Conservation (phyloP, 2,888 invertebrate genomes). For the Ornithoptera priamus region DNA sequence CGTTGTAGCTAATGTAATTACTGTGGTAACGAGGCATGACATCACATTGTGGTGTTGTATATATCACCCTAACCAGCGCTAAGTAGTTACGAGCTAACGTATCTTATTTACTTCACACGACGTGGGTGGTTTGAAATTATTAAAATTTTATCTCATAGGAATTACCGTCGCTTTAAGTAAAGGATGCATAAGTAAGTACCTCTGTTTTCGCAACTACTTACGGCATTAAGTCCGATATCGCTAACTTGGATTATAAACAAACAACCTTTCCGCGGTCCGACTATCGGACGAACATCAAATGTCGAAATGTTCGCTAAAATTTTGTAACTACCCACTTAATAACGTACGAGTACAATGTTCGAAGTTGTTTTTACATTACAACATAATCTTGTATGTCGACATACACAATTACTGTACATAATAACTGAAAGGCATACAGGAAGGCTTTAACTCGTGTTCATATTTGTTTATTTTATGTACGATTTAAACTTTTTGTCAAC, state of each 20-base stretch:
- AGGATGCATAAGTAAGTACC: not conserved
- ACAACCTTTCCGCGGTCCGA: not conserved
- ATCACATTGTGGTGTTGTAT: too few species aligned
- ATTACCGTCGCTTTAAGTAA: not conserved
- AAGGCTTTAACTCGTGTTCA: too few species aligned
- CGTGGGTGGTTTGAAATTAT: not conserved
- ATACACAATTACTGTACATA: too few species aligned
- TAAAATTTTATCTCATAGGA: not conserved
- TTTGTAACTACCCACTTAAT: not conserved
- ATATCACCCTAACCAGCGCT: too few species aligned
- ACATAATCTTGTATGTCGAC: too few species aligned
- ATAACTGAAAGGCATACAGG: too few species aligned
- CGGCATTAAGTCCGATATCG: not conserved
- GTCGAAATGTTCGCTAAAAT: not conserved
- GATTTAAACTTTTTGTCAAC: too few species aligned
- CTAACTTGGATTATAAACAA: not conserved
- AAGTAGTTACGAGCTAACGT: too few species aligned
- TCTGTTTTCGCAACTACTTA: not conserved
- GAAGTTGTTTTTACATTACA: not conserved
- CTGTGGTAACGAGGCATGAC: too few species aligned
- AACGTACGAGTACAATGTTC: not conserved
- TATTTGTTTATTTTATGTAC: too few species aligned
- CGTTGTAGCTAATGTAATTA: too few species aligned
- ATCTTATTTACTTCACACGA: too few species aligned
- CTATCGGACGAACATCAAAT: not conserved